Conservation (phyloP, 2,797 vertebrate species). For the Mallotus villosus region DNA sequence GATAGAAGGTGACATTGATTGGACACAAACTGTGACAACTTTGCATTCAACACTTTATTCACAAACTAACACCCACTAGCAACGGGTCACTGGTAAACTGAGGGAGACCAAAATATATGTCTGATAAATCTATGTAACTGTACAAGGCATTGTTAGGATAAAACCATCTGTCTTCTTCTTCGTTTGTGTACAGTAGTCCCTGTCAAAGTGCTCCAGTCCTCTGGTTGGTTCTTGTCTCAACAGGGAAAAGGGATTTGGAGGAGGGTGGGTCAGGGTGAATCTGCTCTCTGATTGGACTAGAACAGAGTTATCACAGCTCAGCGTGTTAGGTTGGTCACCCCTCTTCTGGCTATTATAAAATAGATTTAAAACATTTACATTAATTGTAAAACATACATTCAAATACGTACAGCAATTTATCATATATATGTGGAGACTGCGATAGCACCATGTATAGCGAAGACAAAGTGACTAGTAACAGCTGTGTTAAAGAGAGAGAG, state of each 20-base stretch:
- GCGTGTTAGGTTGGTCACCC: neutral
- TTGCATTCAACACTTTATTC: conserved; percentile 81
- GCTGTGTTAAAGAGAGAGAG: conserved; percentile 11
- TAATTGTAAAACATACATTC: conserved; percentile 69
- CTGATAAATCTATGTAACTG: conserved; percentile 62
- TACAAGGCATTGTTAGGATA: conserved; percentile 49
- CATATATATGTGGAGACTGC: conserved; percentile 64
- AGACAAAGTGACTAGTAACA: conserved; percentile 44
- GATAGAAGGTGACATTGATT: conserved; percentile 4
- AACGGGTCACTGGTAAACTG: conserved; percentile 62
- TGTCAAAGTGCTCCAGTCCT: conserved; percentile 39
- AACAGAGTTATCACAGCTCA: conserved; percentile 1
- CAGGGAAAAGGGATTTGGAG: neutral
- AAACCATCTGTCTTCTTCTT: conserved; percentile 38
- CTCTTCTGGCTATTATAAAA: conserved; percentile 56
- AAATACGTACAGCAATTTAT: conserved; percentile 66
- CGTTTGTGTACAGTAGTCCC: conserved; percentile 39
- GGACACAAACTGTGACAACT: conserved; percentile 27
- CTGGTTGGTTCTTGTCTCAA: neutral
- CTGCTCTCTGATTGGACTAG: conserved; percentile 1
- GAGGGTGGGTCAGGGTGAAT: neutral
- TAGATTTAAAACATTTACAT: conserved; percentile 66
- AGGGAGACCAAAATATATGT: conserved; percentile 58
- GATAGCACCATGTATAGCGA: conserved; percentile 67
- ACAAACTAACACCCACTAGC: conserved; percentile 73